Conservation (phyloP, 2,113 vertebrate genomes). For the Myxocyprinus asiaticus region DNA sequence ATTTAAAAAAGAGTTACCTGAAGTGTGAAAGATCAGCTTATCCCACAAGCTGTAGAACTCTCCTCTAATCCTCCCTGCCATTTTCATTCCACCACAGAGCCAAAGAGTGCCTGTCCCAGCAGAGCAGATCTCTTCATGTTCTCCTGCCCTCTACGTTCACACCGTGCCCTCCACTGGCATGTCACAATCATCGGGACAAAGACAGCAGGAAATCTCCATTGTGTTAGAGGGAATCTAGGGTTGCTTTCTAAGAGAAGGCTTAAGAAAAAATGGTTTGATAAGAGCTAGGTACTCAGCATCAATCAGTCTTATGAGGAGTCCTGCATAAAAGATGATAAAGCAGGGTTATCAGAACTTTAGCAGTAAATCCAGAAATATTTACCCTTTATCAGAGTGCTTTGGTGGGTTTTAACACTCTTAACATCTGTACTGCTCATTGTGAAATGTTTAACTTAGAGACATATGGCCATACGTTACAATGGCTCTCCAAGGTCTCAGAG, state of each 20-base stretch:
- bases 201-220: constrained; percentile 30
- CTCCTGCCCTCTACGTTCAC: constrained; percentile 28
- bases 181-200: constrained; percentile 51
- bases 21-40: constrained; percentile 54
- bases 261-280: constrained; percentile 42
- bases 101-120: constrained; percentile 48
- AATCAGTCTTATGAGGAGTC: constrained; percentile 37
- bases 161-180: constrained; percentile 39
- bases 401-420: constrained; percentile 26
- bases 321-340: constrained; percentile 43
- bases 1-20: constrained; percentile 55
- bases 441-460: constrained; percentile 25
- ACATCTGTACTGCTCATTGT: constrained; percentile 22
- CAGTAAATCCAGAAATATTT: constrained; percentile 29
- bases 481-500: too few species aligned
- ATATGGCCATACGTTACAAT: too few species aligned
- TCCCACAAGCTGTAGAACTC: constrained; percentile 52
- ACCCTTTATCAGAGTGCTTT: constrained; percentile 30
- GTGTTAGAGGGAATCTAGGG: constrained; percentile 41
- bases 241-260: constrained; percentile 17
- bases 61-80: constrained; percentile 51
- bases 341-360: constrained; percentile 37
- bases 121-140: constrained; percentile 49
- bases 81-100: constrained; percentile 37
- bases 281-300: constrained; percentile 37